Evolutionary conservation across 2,797 vertebrate genomes (phyloP), one percentile per base, ranked within the genome.

Genomic region (Clarias fuscus): DNA sequence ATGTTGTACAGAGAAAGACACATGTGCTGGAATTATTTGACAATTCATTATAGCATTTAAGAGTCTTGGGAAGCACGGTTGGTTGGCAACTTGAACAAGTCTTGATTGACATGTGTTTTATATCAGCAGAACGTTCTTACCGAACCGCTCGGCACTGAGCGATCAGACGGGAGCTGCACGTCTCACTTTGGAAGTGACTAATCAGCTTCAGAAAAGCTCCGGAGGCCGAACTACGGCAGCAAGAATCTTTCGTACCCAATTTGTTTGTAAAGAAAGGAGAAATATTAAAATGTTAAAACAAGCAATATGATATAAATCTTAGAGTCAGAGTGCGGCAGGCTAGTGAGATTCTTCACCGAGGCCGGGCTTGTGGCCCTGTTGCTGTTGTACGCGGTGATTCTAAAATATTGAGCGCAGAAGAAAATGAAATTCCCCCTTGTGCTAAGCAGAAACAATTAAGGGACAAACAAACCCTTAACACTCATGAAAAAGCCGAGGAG

Each of bases 91-190:
- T 77, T 33, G 53, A 30, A 1, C 75, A 90, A 91, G 90, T 86
- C 86, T 91, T 93, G 93, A 93, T 90, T 94, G 91, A 91, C 92
- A 89, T 76, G n/a, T 79, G 77, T 79, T 79, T 79, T 40, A 62
- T 79, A 79, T 62, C 59, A 79, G 77, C 43, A 17, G 11, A 40
- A 8, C 3, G 22, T 40, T 79, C 6, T 15, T 64, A 17, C 33
- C 62, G 77, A 79, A 64, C 22, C 59, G 1, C 59, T 62, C 77
- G 33, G 76, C 30, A 33, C 76, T 13, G 59, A 40, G 77, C 2
- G 58, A 72, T 58, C 84, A 84, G 84, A 10, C 83, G 11, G 24
- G 71, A 64, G 58, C 59, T 88, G 83, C 79, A 83, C 33, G 58
- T 15, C 58, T 87, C 75, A 85, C 88, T 89, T 91, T 90, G 90